These are phyloP conservation scores for Urocitellus parryii DNA, from an alignment of 2,113 vertebrate genomes.

Conservation along the genomic window DNA sequence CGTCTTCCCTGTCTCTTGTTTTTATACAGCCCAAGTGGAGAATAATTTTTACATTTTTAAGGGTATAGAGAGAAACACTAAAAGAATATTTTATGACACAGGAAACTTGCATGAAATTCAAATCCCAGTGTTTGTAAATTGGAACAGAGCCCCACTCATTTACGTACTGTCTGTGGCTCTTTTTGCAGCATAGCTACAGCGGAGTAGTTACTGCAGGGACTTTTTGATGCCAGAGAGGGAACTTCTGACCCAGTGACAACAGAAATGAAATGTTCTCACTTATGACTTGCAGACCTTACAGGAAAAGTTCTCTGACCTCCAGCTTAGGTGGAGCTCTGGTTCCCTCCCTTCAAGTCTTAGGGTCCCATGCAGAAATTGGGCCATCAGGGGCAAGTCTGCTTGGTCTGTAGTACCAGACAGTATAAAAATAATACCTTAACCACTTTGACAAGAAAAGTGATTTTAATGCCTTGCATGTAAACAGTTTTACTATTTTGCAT, in stretches of 20 bases:
- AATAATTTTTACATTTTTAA: constrained; percentile 3
- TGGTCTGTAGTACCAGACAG: neutral
- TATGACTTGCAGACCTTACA: neutral
- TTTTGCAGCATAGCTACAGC: fast-evolving
- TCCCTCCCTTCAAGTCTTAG: neutral
- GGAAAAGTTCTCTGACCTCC: neutral
- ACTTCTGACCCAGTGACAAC: neutral
- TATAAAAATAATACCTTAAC: neutral
- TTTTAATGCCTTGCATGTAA: constrained; percentile 52
- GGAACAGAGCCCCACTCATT: neutral
- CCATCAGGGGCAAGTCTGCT: neutral
- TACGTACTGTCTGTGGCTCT: fast-evolving
- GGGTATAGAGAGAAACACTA: neutral
- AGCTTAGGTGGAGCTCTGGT: neutral
- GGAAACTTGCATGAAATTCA: neutral
- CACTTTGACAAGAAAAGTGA: neutral
- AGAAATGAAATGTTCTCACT: neutral
- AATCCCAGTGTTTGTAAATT: neutral
- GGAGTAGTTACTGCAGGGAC: neutral
- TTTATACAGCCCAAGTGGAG: neutral
- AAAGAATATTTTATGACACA: neutral
- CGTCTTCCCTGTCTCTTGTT: neutral
- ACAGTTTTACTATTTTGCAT: constrained; percentile 58
- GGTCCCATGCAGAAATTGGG: neutral
- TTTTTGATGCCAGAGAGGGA: neutral